Conservation (phyloP, 2,797 vertebrate genomes). For the Pangasius macronema region DNA sequence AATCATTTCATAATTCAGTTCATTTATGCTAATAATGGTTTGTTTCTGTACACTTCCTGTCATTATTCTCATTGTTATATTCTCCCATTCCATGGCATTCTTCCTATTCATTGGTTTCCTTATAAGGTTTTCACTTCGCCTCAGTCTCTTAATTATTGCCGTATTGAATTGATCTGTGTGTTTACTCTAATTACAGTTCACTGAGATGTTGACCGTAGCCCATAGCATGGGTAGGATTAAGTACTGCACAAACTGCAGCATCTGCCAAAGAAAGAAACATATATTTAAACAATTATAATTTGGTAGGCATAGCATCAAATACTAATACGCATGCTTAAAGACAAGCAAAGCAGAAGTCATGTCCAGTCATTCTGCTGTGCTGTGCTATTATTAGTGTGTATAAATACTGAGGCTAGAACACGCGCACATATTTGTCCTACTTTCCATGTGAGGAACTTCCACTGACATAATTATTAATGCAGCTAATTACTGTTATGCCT, state of each 20-base stretch:
- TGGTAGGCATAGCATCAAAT: background rate
- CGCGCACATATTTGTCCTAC: background rate
- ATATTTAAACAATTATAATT: background rate
- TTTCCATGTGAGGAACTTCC: background rate
- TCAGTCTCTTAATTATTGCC: background rate
- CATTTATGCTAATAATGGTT: background rate
- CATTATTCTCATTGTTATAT: background rate
- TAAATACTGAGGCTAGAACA: background rate
- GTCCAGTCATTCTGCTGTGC: background rate
- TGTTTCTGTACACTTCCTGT: background rate
- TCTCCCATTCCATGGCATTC: background rate
- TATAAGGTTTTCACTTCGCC: background rate
- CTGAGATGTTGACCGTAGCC: background rate
- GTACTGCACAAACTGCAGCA: background rate
- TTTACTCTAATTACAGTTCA: background rate
- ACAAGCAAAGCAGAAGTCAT: background rate
- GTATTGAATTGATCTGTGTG: background rate
- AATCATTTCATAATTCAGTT: background rate
- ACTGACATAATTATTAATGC: background rate
- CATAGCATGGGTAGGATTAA: background rate
- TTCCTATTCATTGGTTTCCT: background rate
- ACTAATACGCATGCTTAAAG: too few relatives aligned
- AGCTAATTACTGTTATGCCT: background rate
- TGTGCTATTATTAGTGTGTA: constrained; percentile 2
- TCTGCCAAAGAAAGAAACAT: background rate